Evolutionary conservation across 2,113 vertebrate genomes (phyloP).

Genomic region (Pelecanus crispus): DNA sequence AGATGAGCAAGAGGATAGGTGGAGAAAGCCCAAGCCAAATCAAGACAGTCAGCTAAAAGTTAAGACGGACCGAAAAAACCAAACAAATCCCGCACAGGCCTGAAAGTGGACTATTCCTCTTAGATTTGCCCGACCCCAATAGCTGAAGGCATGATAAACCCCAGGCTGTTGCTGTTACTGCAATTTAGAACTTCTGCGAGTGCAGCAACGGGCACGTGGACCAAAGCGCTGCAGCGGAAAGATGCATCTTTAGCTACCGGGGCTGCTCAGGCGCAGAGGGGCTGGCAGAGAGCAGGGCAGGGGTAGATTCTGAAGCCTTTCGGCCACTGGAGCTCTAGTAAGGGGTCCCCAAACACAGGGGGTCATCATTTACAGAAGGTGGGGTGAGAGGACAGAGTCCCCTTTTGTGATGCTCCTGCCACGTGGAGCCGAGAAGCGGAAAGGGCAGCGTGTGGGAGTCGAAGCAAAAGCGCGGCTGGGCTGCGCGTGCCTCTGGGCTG

Average conservation of each 20-base stretch:
- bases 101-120: background rate
- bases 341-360: background rate
- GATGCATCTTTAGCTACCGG: background rate
- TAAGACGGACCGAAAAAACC: background rate
- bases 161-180: background rate
- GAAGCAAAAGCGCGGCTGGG: fast-evolving
- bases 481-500: background rate
- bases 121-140: background rate
- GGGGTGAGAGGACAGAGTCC: background rate
- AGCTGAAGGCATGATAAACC: background rate
- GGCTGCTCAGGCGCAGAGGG: background rate
- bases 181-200: background rate
- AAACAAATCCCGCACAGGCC: background rate
- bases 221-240: background rate
- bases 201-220: fast-evolving
- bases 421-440: background rate
- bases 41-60: background rate
- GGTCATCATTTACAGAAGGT: background rate
- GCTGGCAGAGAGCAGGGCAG: background rate
- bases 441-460: background rate
- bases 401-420: background rate
- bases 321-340: background rate
- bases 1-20: conserved; percentile 39
- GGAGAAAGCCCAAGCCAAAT: conserved; percentile 25
- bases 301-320: background rate